Conservation (phyloP, 2,113 vertebrate species). For the Gymnogyps californianus region DNA sequence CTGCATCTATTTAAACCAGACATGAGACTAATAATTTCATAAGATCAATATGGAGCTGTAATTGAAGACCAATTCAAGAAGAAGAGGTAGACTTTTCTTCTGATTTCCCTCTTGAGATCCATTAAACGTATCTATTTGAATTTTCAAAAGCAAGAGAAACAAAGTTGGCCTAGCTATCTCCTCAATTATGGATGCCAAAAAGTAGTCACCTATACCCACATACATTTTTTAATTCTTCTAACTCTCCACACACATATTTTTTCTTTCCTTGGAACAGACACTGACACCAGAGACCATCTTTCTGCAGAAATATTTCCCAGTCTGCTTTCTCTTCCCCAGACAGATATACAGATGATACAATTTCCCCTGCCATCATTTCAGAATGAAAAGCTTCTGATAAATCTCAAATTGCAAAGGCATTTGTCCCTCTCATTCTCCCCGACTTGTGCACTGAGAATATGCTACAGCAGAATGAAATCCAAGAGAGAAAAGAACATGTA, state of each 20-base stretch:
- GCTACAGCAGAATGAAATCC: constrained; percentile 5
- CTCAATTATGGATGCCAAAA: background rate
- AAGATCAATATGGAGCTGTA: background rate
- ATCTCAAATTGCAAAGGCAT: constrained; percentile 4
- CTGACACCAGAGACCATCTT: background rate
- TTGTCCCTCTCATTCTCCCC: background rate
- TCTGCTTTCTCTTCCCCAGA: constrained; percentile 29
- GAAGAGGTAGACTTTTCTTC: background rate
- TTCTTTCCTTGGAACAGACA: background rate
- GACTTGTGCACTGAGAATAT: background rate
- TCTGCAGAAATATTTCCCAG: constrained; percentile 46
- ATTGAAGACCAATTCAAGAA: background rate
- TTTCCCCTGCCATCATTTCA: constrained; percentile 34
- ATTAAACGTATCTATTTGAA: background rate
- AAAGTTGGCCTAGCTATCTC: background rate
- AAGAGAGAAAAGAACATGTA: background rate
- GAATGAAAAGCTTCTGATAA: constrained; percentile 54
- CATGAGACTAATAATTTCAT: background rate
- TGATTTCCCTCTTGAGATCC: background rate
- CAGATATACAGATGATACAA: constrained; percentile 9
- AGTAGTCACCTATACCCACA: background rate
- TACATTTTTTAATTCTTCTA: background rate
- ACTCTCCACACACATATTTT: background rate
- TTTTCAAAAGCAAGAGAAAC: background rate
- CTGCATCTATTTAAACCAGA: background rate